These are phyloP conservation scores for Mycalesis mineus DNA, from an alignment of 2,888 invertebrate genomes.

Conservation along the genomic window DNA sequence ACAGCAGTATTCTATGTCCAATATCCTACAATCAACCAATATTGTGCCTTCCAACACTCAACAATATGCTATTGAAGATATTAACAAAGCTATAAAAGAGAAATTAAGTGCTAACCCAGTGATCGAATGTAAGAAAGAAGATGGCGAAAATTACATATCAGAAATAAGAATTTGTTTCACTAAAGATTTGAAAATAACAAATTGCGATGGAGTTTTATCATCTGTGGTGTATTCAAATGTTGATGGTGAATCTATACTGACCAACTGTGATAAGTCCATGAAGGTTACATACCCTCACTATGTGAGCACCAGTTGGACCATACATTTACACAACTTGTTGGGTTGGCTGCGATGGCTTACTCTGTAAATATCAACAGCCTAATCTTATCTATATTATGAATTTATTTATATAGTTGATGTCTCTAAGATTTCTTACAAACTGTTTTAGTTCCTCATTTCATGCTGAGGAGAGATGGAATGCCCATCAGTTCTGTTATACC, in stretches of 20 bases:
- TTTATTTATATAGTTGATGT: too few relatives aligned
- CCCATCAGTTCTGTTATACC: too few relatives aligned
- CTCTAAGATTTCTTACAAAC: too few relatives aligned
- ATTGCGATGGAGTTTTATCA: constrained; percentile 79
- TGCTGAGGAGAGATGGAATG: too few relatives aligned
- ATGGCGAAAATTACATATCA: constrained; percentile 78
- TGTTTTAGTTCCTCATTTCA: too few relatives aligned
- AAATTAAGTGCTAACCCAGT: constrained; percentile 78
- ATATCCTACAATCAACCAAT: constrained; percentile 73
- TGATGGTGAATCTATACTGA: constrained; percentile 63
- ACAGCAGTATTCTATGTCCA: constrained; percentile 78
- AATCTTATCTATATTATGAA: too few relatives aligned
- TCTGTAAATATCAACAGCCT: too few relatives aligned
- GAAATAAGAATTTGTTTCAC: constrained; percentile 87
- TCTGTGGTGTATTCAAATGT: constrained; percentile 23
- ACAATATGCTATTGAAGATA: constrained; percentile 39
- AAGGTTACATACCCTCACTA: constrained; percentile 77
- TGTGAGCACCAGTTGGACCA: constrained; percentile 58
- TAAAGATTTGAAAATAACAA: constrained; percentile 79
- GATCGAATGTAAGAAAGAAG: constrained; percentile 81
- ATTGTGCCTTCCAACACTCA: constrained; percentile 67
- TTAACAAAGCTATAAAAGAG: constrained; percentile 62
- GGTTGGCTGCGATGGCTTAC: constrained; percentile 81
- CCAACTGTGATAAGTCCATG: constrained; percentile 78
- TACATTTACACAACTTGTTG: constrained; percentile 76